Evolutionary conservation across 2,888 invertebrate species (phyloP).

Genomic region (Drosophila yooni): DNA sequence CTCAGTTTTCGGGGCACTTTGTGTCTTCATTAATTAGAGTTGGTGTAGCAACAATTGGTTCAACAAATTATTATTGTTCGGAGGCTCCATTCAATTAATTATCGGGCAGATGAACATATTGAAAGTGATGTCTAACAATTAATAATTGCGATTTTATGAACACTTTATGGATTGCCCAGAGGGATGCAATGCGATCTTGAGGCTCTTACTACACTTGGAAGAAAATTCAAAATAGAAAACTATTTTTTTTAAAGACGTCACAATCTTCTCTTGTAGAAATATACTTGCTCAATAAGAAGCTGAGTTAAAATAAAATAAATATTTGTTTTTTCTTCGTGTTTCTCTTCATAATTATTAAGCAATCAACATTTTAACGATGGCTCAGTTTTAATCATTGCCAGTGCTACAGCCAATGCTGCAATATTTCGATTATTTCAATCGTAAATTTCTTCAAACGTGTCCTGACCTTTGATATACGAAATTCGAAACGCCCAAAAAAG

Average conservation of each 20-base stretch:
- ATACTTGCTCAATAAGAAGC: too few relatives aligned
- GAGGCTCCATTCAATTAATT: neutral
- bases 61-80: slow-evolving; percentile 3
- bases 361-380: neutral
- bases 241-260: too few relatives aligned
- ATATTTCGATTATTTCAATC: slow-evolving; percentile 38
- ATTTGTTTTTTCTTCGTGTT: neutral
- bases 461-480: slow-evolving; percentile 72
- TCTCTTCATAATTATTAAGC: neutral
- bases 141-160: neutral
- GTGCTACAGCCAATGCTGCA: neutral
- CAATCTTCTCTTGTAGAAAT: too few relatives aligned
- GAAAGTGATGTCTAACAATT: neutral
- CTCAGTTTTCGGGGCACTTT: slow-evolving; percentile 24
- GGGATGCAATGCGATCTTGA: neutral
- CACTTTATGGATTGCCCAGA: neutral
- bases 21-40: slow-evolving; percentile 41
- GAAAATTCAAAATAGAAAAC: too few relatives aligned
- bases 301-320: too few relatives aligned
- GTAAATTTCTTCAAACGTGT: slow-evolving; percentile 58
- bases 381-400: neutral
- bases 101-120: neutral
- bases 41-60: neutral
- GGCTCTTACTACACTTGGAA: neutral
- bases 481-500: slow-evolving; percentile 34